phyloP scores from a whole-genome alignment of 2,113 vertebrate genomes.

The Mirounga angustirostris region DNA sequence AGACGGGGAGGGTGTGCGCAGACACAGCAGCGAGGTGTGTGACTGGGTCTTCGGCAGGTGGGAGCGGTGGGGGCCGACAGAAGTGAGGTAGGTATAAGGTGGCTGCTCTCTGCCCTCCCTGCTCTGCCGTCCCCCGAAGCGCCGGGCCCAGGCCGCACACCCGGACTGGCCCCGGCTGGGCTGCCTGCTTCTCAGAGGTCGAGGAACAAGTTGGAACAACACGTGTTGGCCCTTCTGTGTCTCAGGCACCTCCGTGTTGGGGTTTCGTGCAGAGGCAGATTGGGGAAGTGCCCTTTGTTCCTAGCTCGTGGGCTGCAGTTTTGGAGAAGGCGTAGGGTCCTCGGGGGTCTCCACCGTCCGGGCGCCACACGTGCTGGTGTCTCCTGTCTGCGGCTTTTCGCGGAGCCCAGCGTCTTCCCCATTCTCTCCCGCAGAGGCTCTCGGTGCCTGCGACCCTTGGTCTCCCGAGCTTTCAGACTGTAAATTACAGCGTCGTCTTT shows the following conservation, averaged over 20 bases:
- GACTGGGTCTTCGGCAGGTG: too few species aligned
- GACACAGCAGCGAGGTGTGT: fast-evolving
- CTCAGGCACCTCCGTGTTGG: not conserved
- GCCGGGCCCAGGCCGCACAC: fast-evolving
- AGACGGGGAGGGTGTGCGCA: fast-evolving
- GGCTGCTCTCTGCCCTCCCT: not conserved
- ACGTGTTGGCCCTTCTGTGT: fast-evolving
- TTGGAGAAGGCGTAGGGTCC: not conserved
- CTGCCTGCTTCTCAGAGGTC: not conserved
- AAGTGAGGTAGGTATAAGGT: conserved; percentile 11
- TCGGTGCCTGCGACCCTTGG: not conserved
- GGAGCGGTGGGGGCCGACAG: not conserved
- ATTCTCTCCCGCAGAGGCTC: not conserved
- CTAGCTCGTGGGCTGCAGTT: fast-evolving
- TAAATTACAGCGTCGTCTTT: too few species aligned
- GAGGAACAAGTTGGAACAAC: not conserved
- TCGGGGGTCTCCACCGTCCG: fast-evolving
- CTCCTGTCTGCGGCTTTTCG: not conserved
- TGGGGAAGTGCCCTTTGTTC: fast-evolving
- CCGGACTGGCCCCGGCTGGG: fast-evolving
- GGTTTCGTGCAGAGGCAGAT: not conserved
- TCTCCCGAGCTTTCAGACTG: not conserved
- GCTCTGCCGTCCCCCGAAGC: not conserved
- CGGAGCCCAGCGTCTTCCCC: not conserved
- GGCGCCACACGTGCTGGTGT: not conserved